Conservation (phyloP, 1,140 invertebrate genomes). For the Caerostris darwini region DNA sequence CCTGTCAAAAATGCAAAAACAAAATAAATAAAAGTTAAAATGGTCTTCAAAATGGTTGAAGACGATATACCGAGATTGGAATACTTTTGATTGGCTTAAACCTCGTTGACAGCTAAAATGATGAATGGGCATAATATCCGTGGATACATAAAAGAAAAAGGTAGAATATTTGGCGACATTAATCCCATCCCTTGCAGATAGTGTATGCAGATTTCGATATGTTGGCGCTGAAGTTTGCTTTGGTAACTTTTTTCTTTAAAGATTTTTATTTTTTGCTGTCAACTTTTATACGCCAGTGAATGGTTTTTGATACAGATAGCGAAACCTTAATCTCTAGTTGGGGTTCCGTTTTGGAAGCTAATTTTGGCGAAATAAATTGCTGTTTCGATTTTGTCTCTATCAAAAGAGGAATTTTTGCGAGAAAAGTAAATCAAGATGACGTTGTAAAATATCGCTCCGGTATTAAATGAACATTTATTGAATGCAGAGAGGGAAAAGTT, state of each 20-base stretch:
- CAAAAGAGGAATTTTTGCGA: neutral
- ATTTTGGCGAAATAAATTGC: conserved; percentile 48
- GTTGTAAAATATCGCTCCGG: conserved; percentile 15
- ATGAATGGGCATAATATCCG: conserved; percentile 48
- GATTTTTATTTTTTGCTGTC: no score
- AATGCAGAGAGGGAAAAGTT: neutral
- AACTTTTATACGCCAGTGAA: neutral
- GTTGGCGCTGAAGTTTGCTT: no score
- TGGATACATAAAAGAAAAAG: conserved; percentile 19
- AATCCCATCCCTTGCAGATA: conserved; percentile 16
- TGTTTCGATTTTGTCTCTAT: conserved; percentile 46
- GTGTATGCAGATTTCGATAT: no score
- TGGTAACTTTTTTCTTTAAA: neutral
- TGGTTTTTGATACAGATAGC: neutral
- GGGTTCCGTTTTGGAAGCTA: conserved; percentile 16
- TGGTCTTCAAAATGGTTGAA: neutral
- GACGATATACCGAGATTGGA: conserved; percentile 13
- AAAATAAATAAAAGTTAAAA: neutral
- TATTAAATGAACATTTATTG: conserved; percentile 24
- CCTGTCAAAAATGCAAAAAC: neutral
- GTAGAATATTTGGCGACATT: conserved; percentile 36
- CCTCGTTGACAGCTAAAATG: conserved; percentile 40
- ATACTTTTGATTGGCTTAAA: conserved; percentile 30
- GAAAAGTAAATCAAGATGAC: conserved; percentile 24
- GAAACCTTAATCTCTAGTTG: conserved; percentile 11